Evolutionary conservation across 2,888 invertebrate genomes (phyloP).

Genomic region (Zootermopsis nevadensis): DNA sequence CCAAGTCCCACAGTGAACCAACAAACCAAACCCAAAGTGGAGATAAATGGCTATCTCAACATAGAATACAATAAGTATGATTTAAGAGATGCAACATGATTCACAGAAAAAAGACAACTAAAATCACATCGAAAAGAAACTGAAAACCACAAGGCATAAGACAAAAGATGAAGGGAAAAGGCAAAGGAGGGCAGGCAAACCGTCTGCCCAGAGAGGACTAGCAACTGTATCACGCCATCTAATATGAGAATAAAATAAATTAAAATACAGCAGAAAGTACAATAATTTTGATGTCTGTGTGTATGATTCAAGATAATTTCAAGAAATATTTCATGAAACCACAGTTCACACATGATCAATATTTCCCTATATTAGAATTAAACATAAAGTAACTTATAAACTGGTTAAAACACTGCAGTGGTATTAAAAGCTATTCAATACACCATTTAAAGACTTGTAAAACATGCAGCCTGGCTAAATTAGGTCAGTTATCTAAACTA

Average conservation of each 20-base stretch:
- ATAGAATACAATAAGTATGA: constrained; percentile 38
- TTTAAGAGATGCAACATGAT: constrained; percentile 38
- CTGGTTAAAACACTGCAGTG: background rate
- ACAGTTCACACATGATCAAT: too few relatives aligned
- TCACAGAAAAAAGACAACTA: constrained; percentile 20
- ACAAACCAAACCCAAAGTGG: constrained; percentile 37
- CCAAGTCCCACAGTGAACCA: constrained; percentile 32
- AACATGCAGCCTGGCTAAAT: background rate
- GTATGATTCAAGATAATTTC: too few relatives aligned
- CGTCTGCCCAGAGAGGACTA: background rate
- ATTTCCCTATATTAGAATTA: too few relatives aligned
- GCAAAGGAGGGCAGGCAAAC: background rate
- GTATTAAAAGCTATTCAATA: background rate
- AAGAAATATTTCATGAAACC: too few relatives aligned
- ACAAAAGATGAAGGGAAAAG: background rate
- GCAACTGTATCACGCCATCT: background rate
- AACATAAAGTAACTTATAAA: too few relatives aligned
- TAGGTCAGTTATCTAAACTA: too few relatives aligned
- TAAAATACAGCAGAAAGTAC: too few relatives aligned
- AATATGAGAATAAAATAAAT: too few relatives aligned
- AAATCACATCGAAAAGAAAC: constrained; percentile 14
- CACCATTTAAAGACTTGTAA: background rate
- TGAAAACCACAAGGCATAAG: background rate
- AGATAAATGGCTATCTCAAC: constrained; percentile 40
- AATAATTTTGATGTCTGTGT: too few relatives aligned